These are phyloP conservation scores for Hirtodrosophila cameraria DNA, from an alignment of 2,888 invertebrate genomes.

Conservation along the genomic window DNA sequence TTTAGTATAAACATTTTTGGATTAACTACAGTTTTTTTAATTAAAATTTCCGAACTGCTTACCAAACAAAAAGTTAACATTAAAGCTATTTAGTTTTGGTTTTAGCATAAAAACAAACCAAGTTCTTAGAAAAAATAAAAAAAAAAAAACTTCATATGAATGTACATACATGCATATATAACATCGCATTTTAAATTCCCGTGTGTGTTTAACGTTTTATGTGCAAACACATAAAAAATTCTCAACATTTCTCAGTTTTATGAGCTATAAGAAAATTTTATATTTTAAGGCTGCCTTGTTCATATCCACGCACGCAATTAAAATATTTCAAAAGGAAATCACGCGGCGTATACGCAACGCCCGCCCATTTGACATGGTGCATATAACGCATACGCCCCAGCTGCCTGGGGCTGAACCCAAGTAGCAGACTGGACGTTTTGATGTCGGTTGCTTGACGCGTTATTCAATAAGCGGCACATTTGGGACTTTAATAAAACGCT, in stretches of 20 bases:
- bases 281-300: not conserved
- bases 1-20: too few species aligned
- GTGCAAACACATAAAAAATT: conserved; percentile 10
- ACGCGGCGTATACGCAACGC: conserved; percentile 36
- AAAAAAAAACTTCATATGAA: conserved; percentile 15
- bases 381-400: conserved; percentile 46
- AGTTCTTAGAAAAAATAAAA: not conserved
- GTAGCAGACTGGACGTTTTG: not conserved
- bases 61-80: too few species aligned
- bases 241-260: conserved; percentile 22
- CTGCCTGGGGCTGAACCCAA: conserved; percentile 8
- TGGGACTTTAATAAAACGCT: conserved; percentile 19
- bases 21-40: too few species aligned
- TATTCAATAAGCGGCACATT: conserved; percentile 46
- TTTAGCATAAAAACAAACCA: not conserved
- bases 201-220: conserved; percentile 16
- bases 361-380: not conserved
- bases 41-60: too few species aligned
- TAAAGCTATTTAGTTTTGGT: too few species aligned
- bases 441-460: conserved; percentile 1
- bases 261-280: conserved; percentile 26
- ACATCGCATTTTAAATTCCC: conserved; percentile 22
- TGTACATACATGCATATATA: not conserved
- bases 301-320: not conserved
- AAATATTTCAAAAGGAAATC: conserved; percentile 13